Conservation (phyloP, 2,113 vertebrate species). For the Danionella cerebrum region DNA sequence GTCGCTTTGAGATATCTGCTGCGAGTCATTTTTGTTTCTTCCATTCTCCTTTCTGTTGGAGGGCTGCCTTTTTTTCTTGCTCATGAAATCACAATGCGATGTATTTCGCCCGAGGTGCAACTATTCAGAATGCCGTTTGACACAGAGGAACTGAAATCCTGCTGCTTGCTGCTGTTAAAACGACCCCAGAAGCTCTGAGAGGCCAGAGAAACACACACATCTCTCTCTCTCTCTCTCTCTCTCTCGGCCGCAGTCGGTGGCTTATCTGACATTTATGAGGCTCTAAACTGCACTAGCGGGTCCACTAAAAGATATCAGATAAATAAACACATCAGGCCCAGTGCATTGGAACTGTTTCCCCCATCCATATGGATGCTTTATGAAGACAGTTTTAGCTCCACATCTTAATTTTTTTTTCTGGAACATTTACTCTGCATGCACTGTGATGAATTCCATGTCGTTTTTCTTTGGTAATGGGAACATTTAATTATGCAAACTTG, state of each 20-base stretch:
- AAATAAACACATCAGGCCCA: conserved; percentile 38
- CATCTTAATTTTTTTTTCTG: background rate
- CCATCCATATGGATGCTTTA: conserved; percentile 12
- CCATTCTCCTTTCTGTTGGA: conserved; percentile 6
- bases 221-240: background rate
- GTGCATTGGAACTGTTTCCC: conserved; percentile 7
- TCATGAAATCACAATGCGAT: conserved; percentile 70
- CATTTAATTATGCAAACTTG: no score
- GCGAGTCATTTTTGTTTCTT: conserved; percentile 24
- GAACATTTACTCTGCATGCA: background rate
- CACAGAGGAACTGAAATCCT: conserved; percentile 49
- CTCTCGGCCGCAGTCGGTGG: conserved; percentile 9
- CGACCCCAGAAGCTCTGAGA: conserved; percentile 26
- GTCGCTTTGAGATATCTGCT: background rate
- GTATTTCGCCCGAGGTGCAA: conserved; percentile 63
- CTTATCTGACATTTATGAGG: conserved; percentile 43
- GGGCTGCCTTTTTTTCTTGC: conserved; percentile 12
- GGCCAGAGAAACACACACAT: conserved; percentile 23
- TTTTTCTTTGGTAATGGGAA: no score
- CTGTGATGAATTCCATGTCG: background rate
- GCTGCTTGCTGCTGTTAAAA: conserved; percentile 31
- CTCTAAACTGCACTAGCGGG: conserved; percentile 37
- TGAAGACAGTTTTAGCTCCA: conserved; percentile 6
- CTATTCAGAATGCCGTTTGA: conserved; percentile 62
- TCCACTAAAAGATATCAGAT: conserved; percentile 38